Percentiles rank a stretch among this genome's conserved stretches.
Evolutionary conservation across 2,888 invertebrate species (phyloP).

Genomic region (Zelleria hepariella): DNA sequence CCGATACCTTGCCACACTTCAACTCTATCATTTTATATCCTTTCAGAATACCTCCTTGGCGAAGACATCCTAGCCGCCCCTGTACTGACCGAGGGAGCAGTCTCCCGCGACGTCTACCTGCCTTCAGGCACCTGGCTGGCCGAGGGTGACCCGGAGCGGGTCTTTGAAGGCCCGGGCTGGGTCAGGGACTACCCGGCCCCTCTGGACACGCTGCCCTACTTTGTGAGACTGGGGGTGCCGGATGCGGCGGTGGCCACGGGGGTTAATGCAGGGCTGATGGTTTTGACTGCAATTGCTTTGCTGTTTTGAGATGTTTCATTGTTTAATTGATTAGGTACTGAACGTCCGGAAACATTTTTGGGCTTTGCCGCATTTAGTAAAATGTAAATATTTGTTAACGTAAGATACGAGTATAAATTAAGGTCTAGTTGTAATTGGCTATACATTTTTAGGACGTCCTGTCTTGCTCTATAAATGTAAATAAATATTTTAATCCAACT

Average conservation of each 20-base stretch:
- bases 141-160: slow-evolving; percentile 54
- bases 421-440: no score
- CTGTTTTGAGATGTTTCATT: background rate
- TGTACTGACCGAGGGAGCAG: slow-evolving; percentile 74
- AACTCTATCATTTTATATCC: background rate
- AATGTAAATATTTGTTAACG: no score
- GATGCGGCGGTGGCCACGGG: slow-evolving; percentile 20
- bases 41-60: slow-evolving; percentile 83
- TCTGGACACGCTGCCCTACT: slow-evolving; percentile 78
- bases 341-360: no score
- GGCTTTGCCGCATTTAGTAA: no score
- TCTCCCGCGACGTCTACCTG: slow-evolving; percentile 78
- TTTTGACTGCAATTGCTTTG: slow-evolving; percentile 26
- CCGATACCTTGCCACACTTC: background rate
- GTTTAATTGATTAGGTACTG: no score
- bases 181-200: slow-evolving; percentile 77
- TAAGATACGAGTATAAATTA: no score
- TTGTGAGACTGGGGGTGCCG: slow-evolving; percentile 42
- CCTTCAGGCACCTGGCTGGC: slow-evolving; percentile 83
- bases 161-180: slow-evolving; percentile 73
- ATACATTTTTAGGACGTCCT: no score
- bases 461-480: no score
- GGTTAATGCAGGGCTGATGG: slow-evolving; percentile 25
- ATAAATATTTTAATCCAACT: no score
- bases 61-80: slow-evolving; percentile 85